Evolutionary conservation across 2,888 invertebrate genomes (phyloP), one percentile per base, ranked within the genome.

Genomic region (Tiliacea aurago): DNA sequence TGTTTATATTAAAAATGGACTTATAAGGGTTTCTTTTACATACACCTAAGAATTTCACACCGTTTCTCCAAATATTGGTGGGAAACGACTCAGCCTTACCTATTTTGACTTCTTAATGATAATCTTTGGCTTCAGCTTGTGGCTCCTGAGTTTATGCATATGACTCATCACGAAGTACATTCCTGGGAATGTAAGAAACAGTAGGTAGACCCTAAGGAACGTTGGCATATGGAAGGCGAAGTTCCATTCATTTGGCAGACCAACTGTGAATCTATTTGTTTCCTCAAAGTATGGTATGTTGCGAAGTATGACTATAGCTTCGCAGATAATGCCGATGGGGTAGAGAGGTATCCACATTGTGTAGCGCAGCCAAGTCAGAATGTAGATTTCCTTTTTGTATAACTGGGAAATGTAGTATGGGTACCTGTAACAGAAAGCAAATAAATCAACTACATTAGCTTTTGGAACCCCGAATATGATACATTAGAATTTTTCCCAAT

Each of bases 291-390:
- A 98, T 0, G 99, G 98, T 90, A 99, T 98, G 91, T 98, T 98
- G 68, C 98, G 97, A 28, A 98, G 95, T 58, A 98, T 97, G 20
- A 98, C 97, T 6, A 98, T 97, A 0, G 98, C 98, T 96, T 99
- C 99, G 89, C 98, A 98, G 1, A 99, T 90, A 85, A 99, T 97
- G 10, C 99, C 99, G 55, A 99, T 91, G 0, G 99, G 99, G 93
- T 99, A 99, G 0, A 99, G 96, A 0, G 98, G 98, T 83, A 99
- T 98, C 99, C 99, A 99, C 72, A 99, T 97, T 0, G 98, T 98
- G 93, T 99, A 99, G 23, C 99, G 97, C 4, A 99, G 94, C 99
- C 99, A 99, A 0, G 99, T 99, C 13, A 99, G 93, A 5, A 98
- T 88, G 62, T 97, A 96, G 49, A 98, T 96, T 76, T 98, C 97